Percentiles rank a stretch among this genome's conserved stretches.
Evolutionary conservation across 2,888 invertebrate genomes (phyloP).

Genomic region (Synanthedon myopaeformis): DNA sequence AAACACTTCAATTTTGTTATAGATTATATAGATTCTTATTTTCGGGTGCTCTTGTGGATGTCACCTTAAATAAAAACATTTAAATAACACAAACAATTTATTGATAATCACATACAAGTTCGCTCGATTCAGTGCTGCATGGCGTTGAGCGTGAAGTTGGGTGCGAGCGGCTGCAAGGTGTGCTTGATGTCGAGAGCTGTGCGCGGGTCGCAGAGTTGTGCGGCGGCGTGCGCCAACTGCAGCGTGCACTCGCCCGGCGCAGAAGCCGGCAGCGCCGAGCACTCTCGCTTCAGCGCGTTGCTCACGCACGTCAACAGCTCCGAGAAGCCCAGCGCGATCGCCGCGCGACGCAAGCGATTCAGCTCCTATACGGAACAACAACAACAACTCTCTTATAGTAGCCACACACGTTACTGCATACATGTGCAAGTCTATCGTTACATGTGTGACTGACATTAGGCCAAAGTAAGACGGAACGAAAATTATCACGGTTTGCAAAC

Average conservation of each 20-base stretch:
- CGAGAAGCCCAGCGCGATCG: constrained; percentile 90
- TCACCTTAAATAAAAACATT: no score
- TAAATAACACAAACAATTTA: no score
- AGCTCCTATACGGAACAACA: constrained; percentile 74
- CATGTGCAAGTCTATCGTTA: no score
- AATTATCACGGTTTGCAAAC: no score
- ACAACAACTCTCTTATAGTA: no score
- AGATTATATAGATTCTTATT: no score
- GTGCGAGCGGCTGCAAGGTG: constrained; percentile 42
- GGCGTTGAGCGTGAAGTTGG: constrained; percentile 34
- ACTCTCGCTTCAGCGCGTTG: constrained; percentile 89
- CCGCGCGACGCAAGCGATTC: constrained; percentile 89
- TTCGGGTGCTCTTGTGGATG: no score
- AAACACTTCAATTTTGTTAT: no score
- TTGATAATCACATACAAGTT: no score
- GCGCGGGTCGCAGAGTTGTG: constrained; percentile 80
- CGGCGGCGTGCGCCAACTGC: constrained; percentile 90
- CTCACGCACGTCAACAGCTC: constrained; percentile 90
- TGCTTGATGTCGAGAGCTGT: constrained; percentile 60
- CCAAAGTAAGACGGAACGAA: no score
- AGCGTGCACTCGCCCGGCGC: constrained; percentile 89
- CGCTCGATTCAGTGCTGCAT: constrained; percentile 12
- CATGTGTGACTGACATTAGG: no score
- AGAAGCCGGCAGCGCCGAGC: constrained; percentile 79
- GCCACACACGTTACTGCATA: no score